These are phyloP conservation scores for Pecten maximus DNA, from an alignment of 2,888 invertebrate species.

Conservation along the genomic window DNA sequence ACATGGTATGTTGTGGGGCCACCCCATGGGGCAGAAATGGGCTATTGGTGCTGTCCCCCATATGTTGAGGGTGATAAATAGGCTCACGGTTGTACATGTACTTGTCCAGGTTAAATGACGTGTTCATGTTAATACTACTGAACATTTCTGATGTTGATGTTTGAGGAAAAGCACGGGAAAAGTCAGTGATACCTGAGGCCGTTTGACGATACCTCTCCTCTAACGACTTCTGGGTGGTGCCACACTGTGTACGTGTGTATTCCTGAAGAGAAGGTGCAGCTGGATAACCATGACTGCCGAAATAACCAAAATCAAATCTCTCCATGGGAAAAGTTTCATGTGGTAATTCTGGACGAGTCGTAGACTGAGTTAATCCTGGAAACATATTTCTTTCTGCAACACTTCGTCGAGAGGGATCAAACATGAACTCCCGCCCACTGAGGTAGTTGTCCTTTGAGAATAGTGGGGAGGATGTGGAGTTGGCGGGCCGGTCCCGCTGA, in stretches of 20 bases:
- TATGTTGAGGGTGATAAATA: slow-evolving; percentile 79
- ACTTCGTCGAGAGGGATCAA: slow-evolving; percentile 73
- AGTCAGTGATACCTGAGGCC: slow-evolving; percentile 74
- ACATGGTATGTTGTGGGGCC: slow-evolving; percentile 76
- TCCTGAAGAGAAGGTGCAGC: slow-evolving; percentile 73
- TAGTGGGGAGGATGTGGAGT: slow-evolving; percentile 70
- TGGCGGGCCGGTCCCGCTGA: slow-evolving; percentile 71
- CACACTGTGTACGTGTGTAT: slow-evolving; percentile 71
- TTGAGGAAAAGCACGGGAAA: slow-evolving; percentile 74
- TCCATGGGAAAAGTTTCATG: slow-evolving; percentile 74
- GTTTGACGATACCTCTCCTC: slow-evolving; percentile 80
- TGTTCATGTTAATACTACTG: slow-evolving; percentile 73
- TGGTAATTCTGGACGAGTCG: slow-evolving; percentile 72
- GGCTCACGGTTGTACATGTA: slow-evolving; percentile 79
- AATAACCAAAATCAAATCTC: slow-evolving; percentile 77
- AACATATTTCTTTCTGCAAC: slow-evolving; percentile 76
- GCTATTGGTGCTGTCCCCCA: slow-evolving; percentile 75
- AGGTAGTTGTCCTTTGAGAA: slow-evolving; percentile 76
- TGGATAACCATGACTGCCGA: slow-evolving; percentile 74
- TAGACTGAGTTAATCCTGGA: slow-evolving; percentile 69
- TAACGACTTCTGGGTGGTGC: slow-evolving; percentile 76
- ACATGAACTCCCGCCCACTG: slow-evolving; percentile 76
- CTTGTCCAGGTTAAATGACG: slow-evolving; percentile 78
- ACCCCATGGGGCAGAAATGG: slow-evolving; percentile 78
- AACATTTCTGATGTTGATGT: slow-evolving; percentile 78